Evolutionary conservation across 2,888 invertebrate genomes (phyloP).

Genomic region (Liopterus haemorrhoidalis): DNA sequence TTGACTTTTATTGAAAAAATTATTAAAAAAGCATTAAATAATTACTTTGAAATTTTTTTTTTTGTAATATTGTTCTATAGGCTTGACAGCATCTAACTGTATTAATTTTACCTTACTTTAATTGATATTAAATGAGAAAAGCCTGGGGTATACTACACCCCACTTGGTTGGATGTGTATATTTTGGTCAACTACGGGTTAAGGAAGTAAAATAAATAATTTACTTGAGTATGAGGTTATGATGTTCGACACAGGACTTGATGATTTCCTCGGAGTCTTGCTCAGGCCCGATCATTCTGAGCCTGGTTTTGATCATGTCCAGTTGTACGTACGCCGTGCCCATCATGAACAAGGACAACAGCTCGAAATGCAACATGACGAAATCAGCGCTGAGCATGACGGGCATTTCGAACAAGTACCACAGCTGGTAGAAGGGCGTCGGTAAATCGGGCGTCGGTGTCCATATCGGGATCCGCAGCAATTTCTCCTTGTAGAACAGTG

Average conservation of each 20-base stretch:
- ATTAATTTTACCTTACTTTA: too few relatives aligned
- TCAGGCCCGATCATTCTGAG: constrained; percentile 1
- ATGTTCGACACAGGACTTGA: constrained; percentile 12
- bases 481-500: constrained; percentile 6
- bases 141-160: too few relatives aligned
- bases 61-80: too few relatives aligned
- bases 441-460: constrained; percentile 8
- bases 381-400: constrained; percentile 8
- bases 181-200: too few relatives aligned
- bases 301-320: constrained; percentile 12
- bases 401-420: constrained; percentile 2
- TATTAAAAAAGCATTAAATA: too few relatives aligned
- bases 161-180: too few relatives aligned
- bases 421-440: constrained; percentile 10
- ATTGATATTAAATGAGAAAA: too few relatives aligned
- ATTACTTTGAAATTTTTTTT: too few relatives aligned
- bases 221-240: constrained; percentile 13
- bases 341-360: constrained; percentile 11
- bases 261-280: neutral
- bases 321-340: constrained; percentile 12
- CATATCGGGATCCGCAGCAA: constrained; percentile 11
- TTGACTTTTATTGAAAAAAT: too few relatives aligned
- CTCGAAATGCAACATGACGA: constrained; percentile 17
- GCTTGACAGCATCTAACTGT: too few relatives aligned
- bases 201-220: too few relatives aligned